Conservation (phyloP, 2,888 invertebrate species). For the Odiellus spinosus region DNA sequence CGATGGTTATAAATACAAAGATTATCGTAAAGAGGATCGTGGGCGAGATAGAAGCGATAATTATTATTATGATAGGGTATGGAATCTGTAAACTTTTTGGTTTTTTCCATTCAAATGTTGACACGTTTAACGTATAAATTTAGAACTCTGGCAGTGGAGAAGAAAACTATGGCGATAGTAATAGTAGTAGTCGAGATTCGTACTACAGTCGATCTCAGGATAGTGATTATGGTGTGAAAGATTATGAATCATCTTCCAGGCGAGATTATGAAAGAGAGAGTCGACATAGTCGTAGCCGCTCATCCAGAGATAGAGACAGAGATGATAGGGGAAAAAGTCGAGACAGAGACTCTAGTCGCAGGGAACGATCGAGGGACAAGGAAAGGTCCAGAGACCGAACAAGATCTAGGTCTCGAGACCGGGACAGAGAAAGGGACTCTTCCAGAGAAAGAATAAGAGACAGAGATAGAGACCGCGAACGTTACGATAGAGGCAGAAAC, state of each 20-base stretch:
- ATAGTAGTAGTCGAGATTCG: not conserved
- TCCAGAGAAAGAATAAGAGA: constrained; percentile 17
- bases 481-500: constrained; percentile 11
- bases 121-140: too few relatives aligned
- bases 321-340: constrained; percentile 12
- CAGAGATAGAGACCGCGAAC: constrained; percentile 9
- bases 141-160: not conserved
- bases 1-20: too few relatives aligned
- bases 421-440: constrained; percentile 11
- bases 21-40: too few relatives aligned
- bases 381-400: constrained; percentile 10
- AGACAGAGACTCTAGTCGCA: constrained; percentile 10
- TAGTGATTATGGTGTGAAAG: too few relatives aligned
- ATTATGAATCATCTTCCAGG: too few relatives aligned
- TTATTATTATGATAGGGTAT: too few relatives aligned
- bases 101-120: too few relatives aligned
- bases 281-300: constrained; percentile 1
- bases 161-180: constrained; percentile 2
- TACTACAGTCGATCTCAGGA: too few relatives aligned
- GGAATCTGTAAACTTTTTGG: too few relatives aligned
- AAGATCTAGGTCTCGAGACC: constrained; percentile 7
- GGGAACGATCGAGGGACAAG: constrained; percentile 6
- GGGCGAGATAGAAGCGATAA: too few relatives aligned
- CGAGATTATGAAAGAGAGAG: constrained; percentile 5
- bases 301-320: constrained; percentile 8